Evolutionary conservation across 2,797 vertebrate genomes (phyloP).

Genomic region (Tarsius wallacei): DNA sequence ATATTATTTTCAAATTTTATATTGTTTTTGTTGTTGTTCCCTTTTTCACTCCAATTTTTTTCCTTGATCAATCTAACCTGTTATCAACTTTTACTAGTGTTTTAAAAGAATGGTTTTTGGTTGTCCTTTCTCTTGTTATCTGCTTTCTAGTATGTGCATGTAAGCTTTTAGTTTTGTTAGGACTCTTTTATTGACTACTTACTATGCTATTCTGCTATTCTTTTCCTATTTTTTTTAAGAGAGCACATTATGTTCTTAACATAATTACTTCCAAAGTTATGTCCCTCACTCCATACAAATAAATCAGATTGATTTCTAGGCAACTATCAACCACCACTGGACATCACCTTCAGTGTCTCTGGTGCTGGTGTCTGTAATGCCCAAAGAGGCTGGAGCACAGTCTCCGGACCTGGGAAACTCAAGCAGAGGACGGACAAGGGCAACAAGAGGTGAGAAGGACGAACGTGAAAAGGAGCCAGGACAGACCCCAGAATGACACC

Average conservation of each 20-base stretch:
- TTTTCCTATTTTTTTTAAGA: slow-evolving; percentile 38
- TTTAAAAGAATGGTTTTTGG: neutral
- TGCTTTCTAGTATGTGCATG: neutral
- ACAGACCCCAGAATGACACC: neutral
- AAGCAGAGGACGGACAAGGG: neutral
- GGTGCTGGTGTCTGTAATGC: neutral
- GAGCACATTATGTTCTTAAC: neutral
- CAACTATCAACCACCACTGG: neutral
- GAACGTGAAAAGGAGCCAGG: neutral
- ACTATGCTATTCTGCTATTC: neutral
- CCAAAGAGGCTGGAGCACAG: neutral
- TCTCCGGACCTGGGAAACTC: neutral
- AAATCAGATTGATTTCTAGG: neutral
- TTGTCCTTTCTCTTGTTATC: neutral
- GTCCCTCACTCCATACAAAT: neutral
- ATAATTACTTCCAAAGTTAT: neutral
- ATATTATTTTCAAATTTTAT: neutral
- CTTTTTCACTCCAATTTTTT: neutral
- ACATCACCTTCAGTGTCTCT: neutral
- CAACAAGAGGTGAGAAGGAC: neutral
- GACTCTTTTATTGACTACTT: neutral
- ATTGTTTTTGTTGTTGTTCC: slow-evolving; percentile 6
- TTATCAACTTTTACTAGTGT: neutral
- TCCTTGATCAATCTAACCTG: neutral
- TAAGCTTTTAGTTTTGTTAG: neutral